Evolutionary conservation across 1,140 invertebrate genomes (phyloP).

Genomic region (Sweltsa coloradensis): DNA sequence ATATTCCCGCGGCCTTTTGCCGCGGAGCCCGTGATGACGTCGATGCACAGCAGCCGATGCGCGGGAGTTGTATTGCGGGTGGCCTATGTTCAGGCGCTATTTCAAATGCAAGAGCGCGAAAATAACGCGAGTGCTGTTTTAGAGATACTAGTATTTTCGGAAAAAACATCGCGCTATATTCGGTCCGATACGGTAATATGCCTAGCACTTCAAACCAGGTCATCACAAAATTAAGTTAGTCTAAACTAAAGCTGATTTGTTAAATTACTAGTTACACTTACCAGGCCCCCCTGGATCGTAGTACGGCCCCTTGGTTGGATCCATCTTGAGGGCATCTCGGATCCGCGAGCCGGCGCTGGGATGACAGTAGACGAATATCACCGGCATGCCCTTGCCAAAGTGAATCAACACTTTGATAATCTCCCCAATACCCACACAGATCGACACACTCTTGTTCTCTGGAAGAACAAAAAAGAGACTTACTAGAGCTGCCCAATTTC

Average conservation of each 20-base stretch:
- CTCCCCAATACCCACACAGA: conserved; percentile 47
- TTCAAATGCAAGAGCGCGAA: no score
- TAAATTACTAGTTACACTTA: conserved; percentile 24
- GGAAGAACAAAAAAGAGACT: conserved; percentile 18
- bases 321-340: conserved; percentile 53
- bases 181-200: no score
- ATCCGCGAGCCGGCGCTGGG: conserved; percentile 48
- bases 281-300: conserved; percentile 50
- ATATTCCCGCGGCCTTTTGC: no score
- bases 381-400: conserved; percentile 56
- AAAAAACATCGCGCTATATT: no score
- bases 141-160: no score
- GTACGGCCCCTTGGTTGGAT: conserved; percentile 34
- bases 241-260: background rate
- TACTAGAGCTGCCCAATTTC: background rate
- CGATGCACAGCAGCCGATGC: no score
- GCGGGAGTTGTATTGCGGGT: no score
- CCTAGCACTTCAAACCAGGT: no score
- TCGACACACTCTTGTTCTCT: conserved; percentile 33
- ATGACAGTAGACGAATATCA: conserved; percentile 65
- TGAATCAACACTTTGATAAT: conserved; percentile 60
- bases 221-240: no score
- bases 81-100: no score
- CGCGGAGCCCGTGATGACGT: no score
- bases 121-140: no score